These are phyloP conservation scores for Gnathonemus echidnorhynchus DNA, from an alignment of 2,113 vertebrate species.

Conservation along the genomic window DNA sequence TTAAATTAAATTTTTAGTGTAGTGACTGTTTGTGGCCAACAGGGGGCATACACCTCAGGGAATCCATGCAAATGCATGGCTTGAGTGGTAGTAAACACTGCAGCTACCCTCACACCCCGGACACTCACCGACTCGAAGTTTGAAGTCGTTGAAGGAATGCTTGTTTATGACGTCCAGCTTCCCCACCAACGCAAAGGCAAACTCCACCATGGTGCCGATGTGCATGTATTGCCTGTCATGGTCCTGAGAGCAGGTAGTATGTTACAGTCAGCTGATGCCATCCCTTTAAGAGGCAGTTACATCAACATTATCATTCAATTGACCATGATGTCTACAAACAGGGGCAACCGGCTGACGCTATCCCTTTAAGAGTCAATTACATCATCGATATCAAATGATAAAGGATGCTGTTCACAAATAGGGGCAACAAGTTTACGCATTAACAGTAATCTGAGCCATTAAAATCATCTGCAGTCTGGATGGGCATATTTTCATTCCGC, in stretches of 20 bases:
- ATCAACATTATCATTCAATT: not conserved
- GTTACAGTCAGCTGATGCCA: not conserved
- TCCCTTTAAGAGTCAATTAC: not conserved
- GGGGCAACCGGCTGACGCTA: not conserved
- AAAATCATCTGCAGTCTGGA: not conserved
- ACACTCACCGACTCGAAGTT: slow-evolving; percentile 81
- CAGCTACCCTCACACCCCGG: not conserved
- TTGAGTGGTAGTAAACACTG: not conserved
- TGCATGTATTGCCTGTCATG: slow-evolving; percentile 93
- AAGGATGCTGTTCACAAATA: not conserved
- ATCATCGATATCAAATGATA: not conserved
- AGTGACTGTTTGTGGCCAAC: not conserved
- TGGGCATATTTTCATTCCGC: not conserved
- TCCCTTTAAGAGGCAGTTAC: not conserved
- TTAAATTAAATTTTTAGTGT: not conserved
- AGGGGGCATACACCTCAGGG: not conserved
- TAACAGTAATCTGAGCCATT: not conserved
- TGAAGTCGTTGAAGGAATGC: slow-evolving; percentile 97
- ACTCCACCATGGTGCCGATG: slow-evolving; percentile 96
- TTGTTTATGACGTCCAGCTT: slow-evolving; percentile 96
- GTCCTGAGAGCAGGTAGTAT: slow-evolving; percentile 62
- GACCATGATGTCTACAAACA: not conserved
- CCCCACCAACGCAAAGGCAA: slow-evolving; percentile 87
- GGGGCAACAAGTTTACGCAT: not conserved
- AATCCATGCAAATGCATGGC: not conserved